A percentile compares a stretch with the other conserved stretches of the same genome.
Evolutionary conservation across 2,888 invertebrate genomes (phyloP).

Genomic region (Trilocha varians): DNA sequence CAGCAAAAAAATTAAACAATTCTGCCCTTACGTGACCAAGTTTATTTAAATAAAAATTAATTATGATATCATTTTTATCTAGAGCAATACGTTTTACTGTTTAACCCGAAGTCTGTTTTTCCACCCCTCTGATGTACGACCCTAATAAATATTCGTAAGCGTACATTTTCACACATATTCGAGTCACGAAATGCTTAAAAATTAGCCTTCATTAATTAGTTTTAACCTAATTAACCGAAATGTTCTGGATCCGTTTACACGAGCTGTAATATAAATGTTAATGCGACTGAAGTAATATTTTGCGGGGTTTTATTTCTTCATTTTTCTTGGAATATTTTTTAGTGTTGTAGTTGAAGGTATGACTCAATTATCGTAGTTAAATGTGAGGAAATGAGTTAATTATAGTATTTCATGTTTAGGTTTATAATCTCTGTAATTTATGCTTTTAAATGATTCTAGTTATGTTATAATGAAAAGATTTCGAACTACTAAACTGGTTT

Average conservation of each 20-base stretch:
- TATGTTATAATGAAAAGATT: too few relatives aligned
- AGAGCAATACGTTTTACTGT: background rate
- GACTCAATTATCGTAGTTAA: too few relatives aligned
- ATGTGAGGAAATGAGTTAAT: too few relatives aligned
- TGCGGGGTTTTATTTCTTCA: too few relatives aligned
- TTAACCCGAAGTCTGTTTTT: constrained; percentile 1
- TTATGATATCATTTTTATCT: background rate
- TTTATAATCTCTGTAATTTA: too few relatives aligned
- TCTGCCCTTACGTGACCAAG: background rate
- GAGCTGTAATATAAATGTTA: constrained; percentile 6
- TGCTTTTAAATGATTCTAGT: too few relatives aligned
- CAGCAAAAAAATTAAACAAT: too few relatives aligned
- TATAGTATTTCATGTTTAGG: too few relatives aligned
- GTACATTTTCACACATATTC: constrained; percentile 20
- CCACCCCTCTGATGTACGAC: constrained; percentile 19
- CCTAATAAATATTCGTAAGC: constrained; percentile 24
- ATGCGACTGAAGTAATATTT: constrained; percentile 10
- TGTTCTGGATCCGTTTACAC: background rate
- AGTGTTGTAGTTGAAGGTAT: too few relatives aligned
- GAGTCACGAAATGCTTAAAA: constrained; percentile 25
- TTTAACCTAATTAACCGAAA: constrained; percentile 28
- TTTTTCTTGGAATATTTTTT: constrained; percentile 10
- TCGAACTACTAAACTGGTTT: too few relatives aligned
- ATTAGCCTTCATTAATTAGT: constrained; percentile 24
- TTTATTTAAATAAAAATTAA: background rate